Evolutionary conservation across 2,888 invertebrate genomes (phyloP).

Genomic region (Acanthosoma haemorrhoidale): DNA sequence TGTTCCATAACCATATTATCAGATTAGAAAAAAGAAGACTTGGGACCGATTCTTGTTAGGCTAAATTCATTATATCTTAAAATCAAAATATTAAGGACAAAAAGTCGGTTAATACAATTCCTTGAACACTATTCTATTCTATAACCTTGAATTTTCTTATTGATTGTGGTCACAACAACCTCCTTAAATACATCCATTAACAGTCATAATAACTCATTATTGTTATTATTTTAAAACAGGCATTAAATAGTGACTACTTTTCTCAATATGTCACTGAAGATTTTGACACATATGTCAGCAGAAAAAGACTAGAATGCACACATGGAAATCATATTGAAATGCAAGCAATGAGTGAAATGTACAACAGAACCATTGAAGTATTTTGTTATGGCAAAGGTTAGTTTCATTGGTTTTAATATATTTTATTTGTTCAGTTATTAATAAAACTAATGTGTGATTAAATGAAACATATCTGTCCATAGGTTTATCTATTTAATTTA

Average conservation of each 20-base stretch:
- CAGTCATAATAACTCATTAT: neutral
- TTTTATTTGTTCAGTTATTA: neutral
- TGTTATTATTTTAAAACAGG: conserved; percentile 52
- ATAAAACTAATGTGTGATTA: neutral
- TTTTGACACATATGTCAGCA: conserved; percentile 71
- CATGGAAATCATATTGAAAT: conserved; percentile 90
- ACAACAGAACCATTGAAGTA: conserved; percentile 79
- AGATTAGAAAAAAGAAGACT: too few relatives aligned
- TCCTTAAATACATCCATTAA: too few relatives aligned
- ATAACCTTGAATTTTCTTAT: too few relatives aligned
- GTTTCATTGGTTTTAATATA: conserved; percentile 27
- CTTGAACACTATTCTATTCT: too few relatives aligned
- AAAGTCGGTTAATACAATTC: too few relatives aligned
- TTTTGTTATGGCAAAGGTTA: conserved; percentile 70
- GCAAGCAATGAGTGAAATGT: conserved; percentile 85
- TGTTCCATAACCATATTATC: too few relatives aligned
- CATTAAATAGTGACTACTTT: conserved; percentile 79
- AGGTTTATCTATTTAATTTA: too few relatives aligned
- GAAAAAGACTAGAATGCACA: conserved; percentile 71
- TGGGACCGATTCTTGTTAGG: too few relatives aligned
- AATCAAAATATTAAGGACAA: too few relatives aligned
- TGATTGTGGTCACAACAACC: too few relatives aligned
- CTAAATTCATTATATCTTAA: too few relatives aligned
- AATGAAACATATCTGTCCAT: too few relatives aligned
- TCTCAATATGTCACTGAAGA: conserved; percentile 86